These are phyloP conservation scores for Hylaeus anthracinus DNA, from an alignment of 1,140 invertebrate species.

Conservation along the genomic window DNA sequence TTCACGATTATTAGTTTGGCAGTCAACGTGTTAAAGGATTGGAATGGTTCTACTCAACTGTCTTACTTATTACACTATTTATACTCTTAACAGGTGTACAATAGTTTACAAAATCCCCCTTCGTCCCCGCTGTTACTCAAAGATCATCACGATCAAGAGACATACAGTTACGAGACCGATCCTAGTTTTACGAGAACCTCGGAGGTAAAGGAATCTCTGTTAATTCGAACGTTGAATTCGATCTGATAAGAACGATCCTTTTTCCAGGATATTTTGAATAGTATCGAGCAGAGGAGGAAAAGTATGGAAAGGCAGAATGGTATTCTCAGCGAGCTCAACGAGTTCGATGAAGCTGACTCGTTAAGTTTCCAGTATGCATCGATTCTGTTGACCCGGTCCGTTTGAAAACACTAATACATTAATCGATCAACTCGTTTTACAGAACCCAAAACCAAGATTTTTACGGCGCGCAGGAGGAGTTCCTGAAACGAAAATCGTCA, in stretches of 20 bases:
- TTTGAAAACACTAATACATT: not conserved
- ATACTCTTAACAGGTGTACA: slow-evolving; percentile 70
- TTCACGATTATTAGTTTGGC: no score
- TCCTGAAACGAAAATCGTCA: slow-evolving; percentile 72
- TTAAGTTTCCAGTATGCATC: slow-evolving; percentile 14
- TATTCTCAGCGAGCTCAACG: slow-evolving; percentile 69
- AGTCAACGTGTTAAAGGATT: no score
- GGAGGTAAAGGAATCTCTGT: slow-evolving; percentile 66
- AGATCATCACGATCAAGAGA: slow-evolving; percentile 73
- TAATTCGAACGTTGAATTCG: not conserved
- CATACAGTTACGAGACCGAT: slow-evolving; percentile 73
- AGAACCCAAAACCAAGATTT: slow-evolving; percentile 75
- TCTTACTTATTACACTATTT: no score
- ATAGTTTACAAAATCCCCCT: slow-evolving; percentile 78
- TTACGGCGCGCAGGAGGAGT: slow-evolving; percentile 71
- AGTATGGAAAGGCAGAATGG: slow-evolving; percentile 76
- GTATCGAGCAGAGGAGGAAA: slow-evolving; percentile 76
- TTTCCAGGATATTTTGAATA: slow-evolving; percentile 77
- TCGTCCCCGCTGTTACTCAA: slow-evolving; percentile 74
- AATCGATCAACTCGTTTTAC: not conserved
- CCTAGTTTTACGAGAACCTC: slow-evolving; percentile 79
- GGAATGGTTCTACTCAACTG: no score
- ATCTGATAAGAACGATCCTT: not conserved
- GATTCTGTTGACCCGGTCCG: no score
- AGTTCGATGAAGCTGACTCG: slow-evolving; percentile 66